Evolutionary conservation across 2,797 vertebrate species (phyloP).

Genomic region (Cuculus canorus): DNA sequence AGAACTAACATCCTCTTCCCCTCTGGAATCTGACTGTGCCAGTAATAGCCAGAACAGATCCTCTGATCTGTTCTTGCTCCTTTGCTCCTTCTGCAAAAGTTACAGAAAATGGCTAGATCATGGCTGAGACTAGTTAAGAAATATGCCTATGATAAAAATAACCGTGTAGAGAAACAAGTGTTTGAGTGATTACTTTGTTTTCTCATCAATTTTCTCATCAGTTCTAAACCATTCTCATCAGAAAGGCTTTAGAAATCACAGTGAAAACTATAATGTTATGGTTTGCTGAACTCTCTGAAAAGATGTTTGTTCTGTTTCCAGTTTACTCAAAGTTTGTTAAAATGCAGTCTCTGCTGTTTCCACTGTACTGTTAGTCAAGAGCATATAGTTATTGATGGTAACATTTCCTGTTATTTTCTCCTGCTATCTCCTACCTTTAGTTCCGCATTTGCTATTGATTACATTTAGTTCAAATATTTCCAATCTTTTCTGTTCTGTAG

Average conservation of each 20-base stretch:
- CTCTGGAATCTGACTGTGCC: neutral
- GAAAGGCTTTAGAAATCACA: neutral
- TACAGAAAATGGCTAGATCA: neutral
- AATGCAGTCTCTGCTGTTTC: neutral
- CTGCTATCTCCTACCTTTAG: neutral
- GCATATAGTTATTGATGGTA: neutral
- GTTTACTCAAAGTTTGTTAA: neutral
- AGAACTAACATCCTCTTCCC: slow-evolving; percentile 27
- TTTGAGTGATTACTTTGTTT: neutral
- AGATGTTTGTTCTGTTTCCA: neutral
- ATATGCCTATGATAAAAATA: neutral
- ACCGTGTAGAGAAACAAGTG: neutral
- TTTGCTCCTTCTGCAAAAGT: neutral
- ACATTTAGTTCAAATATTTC: neutral
- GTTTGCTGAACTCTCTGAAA: neutral
- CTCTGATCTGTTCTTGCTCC: neutral
- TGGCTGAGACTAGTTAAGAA: neutral
- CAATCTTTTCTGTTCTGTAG: neutral
- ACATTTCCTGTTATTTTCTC: neutral
- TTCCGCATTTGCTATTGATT: neutral
- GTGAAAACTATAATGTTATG: neutral
- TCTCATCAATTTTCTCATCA: no score
- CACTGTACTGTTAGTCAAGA: neutral
- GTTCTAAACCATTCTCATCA: no score
- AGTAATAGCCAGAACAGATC: slow-evolving; percentile 45